Conservation (phyloP, 2,113 vertebrate genomes). For the Xiphophorus maculatus region DNA sequence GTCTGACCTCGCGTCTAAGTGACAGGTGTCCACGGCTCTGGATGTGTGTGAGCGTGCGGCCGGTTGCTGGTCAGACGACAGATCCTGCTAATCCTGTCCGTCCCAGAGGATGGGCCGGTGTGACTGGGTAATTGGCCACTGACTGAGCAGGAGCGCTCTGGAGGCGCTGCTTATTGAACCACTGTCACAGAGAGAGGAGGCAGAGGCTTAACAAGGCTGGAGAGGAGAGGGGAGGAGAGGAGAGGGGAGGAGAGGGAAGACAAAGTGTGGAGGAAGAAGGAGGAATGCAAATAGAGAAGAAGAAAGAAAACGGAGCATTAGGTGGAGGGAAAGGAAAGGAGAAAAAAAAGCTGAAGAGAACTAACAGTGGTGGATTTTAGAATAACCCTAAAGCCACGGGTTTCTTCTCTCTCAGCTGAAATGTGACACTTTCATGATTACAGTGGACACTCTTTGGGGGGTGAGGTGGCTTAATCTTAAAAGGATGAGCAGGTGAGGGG, state of each 20-base stretch:
- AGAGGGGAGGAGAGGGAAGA: neutral
- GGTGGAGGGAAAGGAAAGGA: slow-evolving; percentile 1
- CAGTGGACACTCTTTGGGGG: slow-evolving; percentile 33
- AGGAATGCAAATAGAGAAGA: neutral
- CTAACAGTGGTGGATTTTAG: slow-evolving; percentile 45
- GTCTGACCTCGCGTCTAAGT: slow-evolving; percentile 58
- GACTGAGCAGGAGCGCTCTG: slow-evolving; percentile 71
- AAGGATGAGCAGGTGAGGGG: slow-evolving; percentile 52
- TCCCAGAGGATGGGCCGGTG: slow-evolving; percentile 69
- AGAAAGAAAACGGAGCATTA: neutral
- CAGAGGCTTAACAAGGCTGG: slow-evolving; percentile 44
- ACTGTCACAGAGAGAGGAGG: slow-evolving; percentile 55
- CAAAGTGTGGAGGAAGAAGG: slow-evolving; percentile 5
- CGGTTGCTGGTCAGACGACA: slow-evolving; percentile 46
- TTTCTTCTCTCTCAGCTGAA: slow-evolving; percentile 62
- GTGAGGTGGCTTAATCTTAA: slow-evolving; percentile 59
- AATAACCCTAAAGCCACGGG: slow-evolving; percentile 60
- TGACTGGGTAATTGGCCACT: slow-evolving; percentile 78
- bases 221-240: slow-evolving; percentile 15
- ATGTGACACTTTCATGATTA: slow-evolving; percentile 79
- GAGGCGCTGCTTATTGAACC: slow-evolving; percentile 71
- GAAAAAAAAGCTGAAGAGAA: slow-evolving; percentile 4
- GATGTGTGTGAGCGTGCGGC: slow-evolving; percentile 29
- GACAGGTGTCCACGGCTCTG: slow-evolving; percentile 57
- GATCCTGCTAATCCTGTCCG: slow-evolving; percentile 71